Conservation (phyloP, 2,888 invertebrate genomes). For the Aleiodes leptofemur region DNA sequence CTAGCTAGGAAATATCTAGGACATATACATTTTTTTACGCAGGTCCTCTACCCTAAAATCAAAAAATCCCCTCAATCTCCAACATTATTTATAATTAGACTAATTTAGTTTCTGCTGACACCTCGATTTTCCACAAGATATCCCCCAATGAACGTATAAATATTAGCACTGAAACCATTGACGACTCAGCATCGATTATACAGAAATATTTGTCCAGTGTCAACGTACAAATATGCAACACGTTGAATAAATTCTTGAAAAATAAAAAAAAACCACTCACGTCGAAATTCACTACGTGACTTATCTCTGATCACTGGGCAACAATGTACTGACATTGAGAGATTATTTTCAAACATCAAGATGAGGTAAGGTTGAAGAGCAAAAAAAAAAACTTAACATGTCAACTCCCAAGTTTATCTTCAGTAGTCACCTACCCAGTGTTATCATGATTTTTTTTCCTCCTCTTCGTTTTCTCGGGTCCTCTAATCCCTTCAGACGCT, state of each 20-base stretch:
- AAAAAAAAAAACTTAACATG: conserved; percentile 5
- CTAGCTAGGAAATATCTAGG: too few species aligned
- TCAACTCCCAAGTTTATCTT: conserved; percentile 19
- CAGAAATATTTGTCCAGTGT: conserved; percentile 1
- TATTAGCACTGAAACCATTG: conserved; percentile 4
- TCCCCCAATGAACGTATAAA: not conserved
- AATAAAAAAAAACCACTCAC: not conserved
- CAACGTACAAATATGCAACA: conserved; percentile 13
- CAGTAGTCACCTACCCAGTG: conserved; percentile 2
- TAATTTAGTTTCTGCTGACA: conserved; percentile 14
- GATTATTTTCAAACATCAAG: conserved; percentile 15
- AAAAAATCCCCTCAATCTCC: not conserved
- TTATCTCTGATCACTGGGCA: not conserved
- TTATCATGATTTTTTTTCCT: conserved; percentile 27
- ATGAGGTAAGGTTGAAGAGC: not conserved
- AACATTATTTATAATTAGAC: not conserved
- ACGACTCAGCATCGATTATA: conserved; percentile 26
- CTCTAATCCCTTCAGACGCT: conserved; percentile 34
- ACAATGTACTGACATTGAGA: conserved; percentile 5
- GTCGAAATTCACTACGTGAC: not conserved
- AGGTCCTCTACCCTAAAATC: too few species aligned
- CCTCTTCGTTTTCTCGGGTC: conserved; percentile 6
- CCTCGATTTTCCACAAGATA: not conserved
- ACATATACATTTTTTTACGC: too few species aligned
- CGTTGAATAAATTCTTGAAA: conserved; percentile 15